phyloP scores from a whole-genome alignment of 2,113 vertebrate genomes.

The Condylura cristata region DNA sequence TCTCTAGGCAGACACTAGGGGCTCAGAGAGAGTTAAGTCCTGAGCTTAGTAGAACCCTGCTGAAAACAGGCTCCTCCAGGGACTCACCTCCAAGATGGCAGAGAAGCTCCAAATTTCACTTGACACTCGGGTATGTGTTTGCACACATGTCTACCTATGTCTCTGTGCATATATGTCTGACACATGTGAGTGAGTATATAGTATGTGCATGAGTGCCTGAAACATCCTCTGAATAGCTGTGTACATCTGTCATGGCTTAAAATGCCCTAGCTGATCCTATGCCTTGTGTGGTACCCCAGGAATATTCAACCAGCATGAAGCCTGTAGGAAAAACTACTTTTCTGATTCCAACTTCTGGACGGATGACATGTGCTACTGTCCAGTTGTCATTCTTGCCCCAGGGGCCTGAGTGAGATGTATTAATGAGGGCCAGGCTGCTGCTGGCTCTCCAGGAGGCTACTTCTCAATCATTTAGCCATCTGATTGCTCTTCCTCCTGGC shows the following conservation, averaged over 20 bases:
- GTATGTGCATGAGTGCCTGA: too few relatives aligned
- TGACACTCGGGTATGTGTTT: background rate
- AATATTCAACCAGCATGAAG: slow-evolving; percentile 44
- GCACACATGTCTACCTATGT: too few relatives aligned
- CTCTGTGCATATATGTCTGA: too few relatives aligned
- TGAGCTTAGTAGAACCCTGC: background rate
- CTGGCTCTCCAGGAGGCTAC: background rate
- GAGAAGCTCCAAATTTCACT: background rate
- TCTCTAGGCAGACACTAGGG: background rate
- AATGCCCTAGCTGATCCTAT: background rate
- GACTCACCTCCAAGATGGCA: background rate
- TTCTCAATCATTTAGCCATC: slow-evolving; percentile 1
- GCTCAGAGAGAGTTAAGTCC: background rate
- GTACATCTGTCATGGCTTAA: background rate
- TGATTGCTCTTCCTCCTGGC: background rate
- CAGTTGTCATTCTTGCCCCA: slow-evolving; percentile 39
- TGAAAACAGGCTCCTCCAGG: background rate
- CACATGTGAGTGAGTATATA: too few relatives aligned
- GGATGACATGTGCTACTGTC: slow-evolving; percentile 21
- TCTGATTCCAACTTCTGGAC: background rate
- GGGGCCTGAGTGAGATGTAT: background rate
- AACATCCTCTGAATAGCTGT: background rate
- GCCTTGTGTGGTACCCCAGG: background rate
- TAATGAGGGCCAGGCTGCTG: slow-evolving; percentile 38
- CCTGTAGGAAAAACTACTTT: slow-evolving; percentile 32